Base-by-base conservation (phyloP, 2,113 vertebrate species). In the Lophochroa leadbeateri region DNA sequence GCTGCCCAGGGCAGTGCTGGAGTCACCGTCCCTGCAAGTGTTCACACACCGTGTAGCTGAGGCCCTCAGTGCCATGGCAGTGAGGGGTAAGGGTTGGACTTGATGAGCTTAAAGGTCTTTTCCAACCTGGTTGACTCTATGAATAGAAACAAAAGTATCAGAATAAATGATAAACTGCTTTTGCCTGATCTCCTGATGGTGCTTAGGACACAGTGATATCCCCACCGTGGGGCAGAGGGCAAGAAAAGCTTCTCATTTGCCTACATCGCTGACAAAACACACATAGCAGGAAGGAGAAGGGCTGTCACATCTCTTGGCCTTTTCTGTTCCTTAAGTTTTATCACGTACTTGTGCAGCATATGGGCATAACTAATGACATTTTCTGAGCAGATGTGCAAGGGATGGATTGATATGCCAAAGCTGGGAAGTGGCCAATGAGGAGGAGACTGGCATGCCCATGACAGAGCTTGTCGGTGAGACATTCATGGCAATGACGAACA, bases 351-450 rank as follows among this genome's bases (percentile, higher is more conserved):
- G 95, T 74, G 92, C 84, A 96, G 88, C 92, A 97, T 97, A 95
- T 97, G 88, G 80, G 31, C 68, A 52, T 76, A 96, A 92, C 89
- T 97, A 96, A 95, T 93, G 94, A 63, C 86, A 77, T 95, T 90
- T 90, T 80, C 49, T 85, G 83, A 95, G 92, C 94, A 97, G 97
- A 97, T 97, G 84, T 97, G 96, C 77, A 87, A 88, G 94, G 88
- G 85, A 92, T 79, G 64, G 94, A 96, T 97, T 96, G 88, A 91
- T 92, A 92, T 93, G 83, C 92, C 84, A 97, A 95, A 57, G 52
- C 50, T 98, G 89, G 90, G 94, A 96, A 88, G 88, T 83, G 92
- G 95, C 90, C 95, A 96, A 76, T 67, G 52, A 94, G 90, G 88
- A 95, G 49, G 52, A 97, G 12, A 80, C 70, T 92, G 67, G 91